Conservation (phyloP, 1,140 invertebrate genomes). For the Lucilia sericata region DNA sequence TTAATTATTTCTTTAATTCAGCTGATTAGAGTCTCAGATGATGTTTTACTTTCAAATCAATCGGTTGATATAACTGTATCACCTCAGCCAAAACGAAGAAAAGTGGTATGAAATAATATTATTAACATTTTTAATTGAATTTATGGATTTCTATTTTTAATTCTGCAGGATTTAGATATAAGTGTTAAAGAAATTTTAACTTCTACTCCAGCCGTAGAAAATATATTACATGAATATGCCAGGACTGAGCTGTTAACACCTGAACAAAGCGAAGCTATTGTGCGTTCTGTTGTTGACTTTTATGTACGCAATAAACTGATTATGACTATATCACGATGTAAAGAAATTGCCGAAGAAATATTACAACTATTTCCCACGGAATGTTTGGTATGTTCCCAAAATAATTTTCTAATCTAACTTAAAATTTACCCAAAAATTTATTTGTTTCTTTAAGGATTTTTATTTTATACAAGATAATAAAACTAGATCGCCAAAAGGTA, state of each 20-base stretch:
- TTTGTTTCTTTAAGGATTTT: background rate
- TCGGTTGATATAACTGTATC: too few relatives aligned
- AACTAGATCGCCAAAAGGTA: background rate
- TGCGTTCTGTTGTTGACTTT: background rate
- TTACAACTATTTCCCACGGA: slow-evolving; percentile 28
- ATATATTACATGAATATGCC: background rate
- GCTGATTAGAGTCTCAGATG: background rate
- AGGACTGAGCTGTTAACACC: background rate
- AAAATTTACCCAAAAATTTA: too few relatives aligned
- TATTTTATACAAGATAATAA: slow-evolving; percentile 7
- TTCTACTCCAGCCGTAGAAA: background rate
- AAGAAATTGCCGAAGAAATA: background rate
- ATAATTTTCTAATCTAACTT: too few relatives aligned
- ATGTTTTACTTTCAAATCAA: background rate
- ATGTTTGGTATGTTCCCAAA: background rate
- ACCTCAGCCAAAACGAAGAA: background rate
- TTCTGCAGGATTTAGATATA: background rate
- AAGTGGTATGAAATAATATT: background rate
- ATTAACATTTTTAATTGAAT: too few relatives aligned
- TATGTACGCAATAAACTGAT: background rate
- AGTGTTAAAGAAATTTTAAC: background rate
- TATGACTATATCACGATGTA: background rate
- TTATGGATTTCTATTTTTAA: background rate
- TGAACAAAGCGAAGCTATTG: background rate
- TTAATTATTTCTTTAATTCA: too few relatives aligned